phyloP scores from a whole-genome alignment of 2,888 invertebrate genomes.

The Oxyteleia sp. region DNA sequence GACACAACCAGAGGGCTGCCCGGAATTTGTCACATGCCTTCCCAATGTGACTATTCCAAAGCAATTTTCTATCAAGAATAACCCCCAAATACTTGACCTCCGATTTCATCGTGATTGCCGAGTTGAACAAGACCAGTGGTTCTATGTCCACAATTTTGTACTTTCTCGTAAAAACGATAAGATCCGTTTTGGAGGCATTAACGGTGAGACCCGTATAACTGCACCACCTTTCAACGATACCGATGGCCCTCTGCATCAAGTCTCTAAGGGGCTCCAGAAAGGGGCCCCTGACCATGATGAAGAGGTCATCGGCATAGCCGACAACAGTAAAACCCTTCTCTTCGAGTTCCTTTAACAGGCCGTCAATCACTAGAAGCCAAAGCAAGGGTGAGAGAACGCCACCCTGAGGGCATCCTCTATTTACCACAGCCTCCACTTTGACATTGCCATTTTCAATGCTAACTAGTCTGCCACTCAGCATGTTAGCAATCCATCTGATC shows the following conservation, averaged over 20 bases:
- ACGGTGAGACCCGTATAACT: not conserved
- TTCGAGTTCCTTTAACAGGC: not conserved
- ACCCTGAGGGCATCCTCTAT: not conserved
- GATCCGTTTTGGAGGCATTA: not conserved
- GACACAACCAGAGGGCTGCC: not conserved
- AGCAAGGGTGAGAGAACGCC: not conserved
- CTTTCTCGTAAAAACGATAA: not conserved
- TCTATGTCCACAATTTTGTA: not conserved
- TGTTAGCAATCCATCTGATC: too few species aligned
- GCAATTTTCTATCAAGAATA: not conserved
- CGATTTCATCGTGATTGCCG: too few species aligned
- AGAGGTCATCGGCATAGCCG: not conserved
- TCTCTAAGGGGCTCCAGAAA: not conserved
- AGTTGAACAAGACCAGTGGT: too few species aligned
- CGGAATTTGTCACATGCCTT: not conserved
- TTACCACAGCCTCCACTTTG: too few species aligned
- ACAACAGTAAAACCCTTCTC: not conserved
- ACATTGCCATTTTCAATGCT: too few species aligned
- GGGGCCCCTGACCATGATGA: not conserved
- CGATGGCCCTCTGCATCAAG: not conserved
- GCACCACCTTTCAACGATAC: not conserved
- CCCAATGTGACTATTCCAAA: not conserved
- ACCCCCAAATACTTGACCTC: not conserved
- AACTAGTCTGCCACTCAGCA: too few species aligned
- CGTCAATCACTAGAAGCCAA: not conserved